Conservation (phyloP, 2,113 vertebrate genomes). For the Calidris pygmaea region DNA sequence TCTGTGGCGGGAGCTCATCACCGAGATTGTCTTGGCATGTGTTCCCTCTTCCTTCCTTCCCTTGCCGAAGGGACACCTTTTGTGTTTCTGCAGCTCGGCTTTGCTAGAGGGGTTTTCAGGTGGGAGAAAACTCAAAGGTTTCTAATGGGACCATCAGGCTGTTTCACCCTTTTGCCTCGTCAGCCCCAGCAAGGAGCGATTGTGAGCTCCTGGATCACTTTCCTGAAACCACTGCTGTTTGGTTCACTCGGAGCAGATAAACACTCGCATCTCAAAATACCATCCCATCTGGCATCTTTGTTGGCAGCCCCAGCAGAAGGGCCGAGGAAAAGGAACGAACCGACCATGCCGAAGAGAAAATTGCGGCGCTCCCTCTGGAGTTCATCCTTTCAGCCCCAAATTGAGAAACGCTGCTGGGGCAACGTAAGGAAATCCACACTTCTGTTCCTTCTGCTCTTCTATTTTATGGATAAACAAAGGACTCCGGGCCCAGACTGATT, state of each 20-base stretch:
- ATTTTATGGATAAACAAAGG: neutral
- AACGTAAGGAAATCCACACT: neutral
- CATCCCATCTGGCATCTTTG: neutral
- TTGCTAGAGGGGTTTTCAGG: neutral
- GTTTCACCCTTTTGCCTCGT: constrained; percentile 26
- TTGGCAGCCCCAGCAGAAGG: constrained; percentile 10
- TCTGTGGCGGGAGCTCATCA: neutral
- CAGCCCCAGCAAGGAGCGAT: neutral
- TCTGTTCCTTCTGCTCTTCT: neutral
- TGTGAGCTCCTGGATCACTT: constrained; percentile 31
- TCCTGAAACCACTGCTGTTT: constrained; percentile 11
- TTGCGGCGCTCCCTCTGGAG: neutral
- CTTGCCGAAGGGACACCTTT: neutral
- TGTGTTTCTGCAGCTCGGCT: neutral
- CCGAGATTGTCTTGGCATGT: neutral
- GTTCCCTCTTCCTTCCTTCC: neutral
- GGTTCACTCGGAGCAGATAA: neutral
- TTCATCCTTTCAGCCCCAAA: neutral
- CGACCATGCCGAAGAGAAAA: neutral
- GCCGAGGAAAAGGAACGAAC: neutral
- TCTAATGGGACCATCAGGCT: neutral
- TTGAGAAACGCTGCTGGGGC: neutral
- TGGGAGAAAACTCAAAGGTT: neutral
- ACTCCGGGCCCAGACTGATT: neutral
- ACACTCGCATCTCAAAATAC: neutral